These are phyloP conservation scores for Columba janthina DNA, from an alignment of 2,113 vertebrate genomes.

Conservation along the genomic window DNA sequence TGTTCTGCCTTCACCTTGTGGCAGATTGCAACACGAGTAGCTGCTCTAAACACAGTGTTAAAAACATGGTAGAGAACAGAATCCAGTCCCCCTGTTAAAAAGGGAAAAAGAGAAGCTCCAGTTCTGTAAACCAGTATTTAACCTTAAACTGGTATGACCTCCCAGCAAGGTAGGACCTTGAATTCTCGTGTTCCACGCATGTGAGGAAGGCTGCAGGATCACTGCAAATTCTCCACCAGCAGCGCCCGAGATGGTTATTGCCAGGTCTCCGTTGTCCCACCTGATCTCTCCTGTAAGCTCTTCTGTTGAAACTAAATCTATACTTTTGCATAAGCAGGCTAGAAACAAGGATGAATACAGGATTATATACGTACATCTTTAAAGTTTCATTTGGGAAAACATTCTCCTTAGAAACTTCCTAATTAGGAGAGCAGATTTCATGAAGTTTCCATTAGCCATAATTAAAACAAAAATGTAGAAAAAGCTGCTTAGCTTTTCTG, in stretches of 20 bases:
- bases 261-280: background rate
- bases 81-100: background rate
- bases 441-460: background rate
- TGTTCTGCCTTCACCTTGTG: background rate
- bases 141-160: background rate
- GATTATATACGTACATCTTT: background rate
- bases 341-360: background rate
- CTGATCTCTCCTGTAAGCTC: background rate
- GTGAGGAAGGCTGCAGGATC: background rate
- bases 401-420: background rate
- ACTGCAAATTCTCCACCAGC: background rate
- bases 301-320: background rate
- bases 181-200: rapidly evolving
- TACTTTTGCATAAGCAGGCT: background rate
- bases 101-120: background rate
- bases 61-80: background rate
- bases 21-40: background rate
- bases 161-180: background rate
- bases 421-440: background rate
- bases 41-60: background rate
- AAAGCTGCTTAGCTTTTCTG: background rate
- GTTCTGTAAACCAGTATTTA: background rate
- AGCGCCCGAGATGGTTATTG: background rate
- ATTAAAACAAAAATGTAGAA: background rate
- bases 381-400: background rate